Evolutionary conservation across 2,888 invertebrate genomes (phyloP), one percentile per base, ranked within the genome.

Genomic region (Nymphalis polychloros): DNA sequence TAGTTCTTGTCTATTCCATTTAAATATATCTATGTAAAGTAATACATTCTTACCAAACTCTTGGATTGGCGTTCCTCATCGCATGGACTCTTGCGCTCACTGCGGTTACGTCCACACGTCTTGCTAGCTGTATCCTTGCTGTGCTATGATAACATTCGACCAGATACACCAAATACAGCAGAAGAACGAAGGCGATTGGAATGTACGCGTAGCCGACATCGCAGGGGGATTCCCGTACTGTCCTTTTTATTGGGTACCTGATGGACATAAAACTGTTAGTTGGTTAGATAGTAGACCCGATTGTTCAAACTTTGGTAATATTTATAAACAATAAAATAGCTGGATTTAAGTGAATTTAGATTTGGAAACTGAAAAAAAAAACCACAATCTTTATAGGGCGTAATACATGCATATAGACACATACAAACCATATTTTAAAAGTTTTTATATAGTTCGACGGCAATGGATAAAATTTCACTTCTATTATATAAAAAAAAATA

Each of bases 61-160:
- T 93, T 0, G 97, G 97, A 70, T 94, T 94, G 0, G 96, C 95
- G 50, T 93, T 93, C 75, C 94, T 91, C 93, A 96, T 93, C 68
- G 94, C 93, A 60, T 94, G 93, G 6, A 96, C 93, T 79, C 94
- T 93, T 46, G 95, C 93, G 73, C 94, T 93, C 49, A 96, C 95
- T 10, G 95, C 93, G 16, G 94, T 93, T 13, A 95, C 94, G 74
- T 95, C 95, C 66, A 95, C 95, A 8, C 94, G 83, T 76, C 94
- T 90, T 4, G 94, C 92, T 63, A 96, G 91, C 84, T 96, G 95
- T 70, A 96, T 94, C 77, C 96, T 92, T 27, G 95, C 96, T 13
- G 95, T 95, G 77, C 96, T 95, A 84, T 96, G 96, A 93, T 96
- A 97, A 83, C 97, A 97, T 84, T 97, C 97, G 79, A 96, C 96